Evolutionary conservation across 23 tunicate genomes (phyloP).

Genomic region (Trididemnum nubilum): DNA sequence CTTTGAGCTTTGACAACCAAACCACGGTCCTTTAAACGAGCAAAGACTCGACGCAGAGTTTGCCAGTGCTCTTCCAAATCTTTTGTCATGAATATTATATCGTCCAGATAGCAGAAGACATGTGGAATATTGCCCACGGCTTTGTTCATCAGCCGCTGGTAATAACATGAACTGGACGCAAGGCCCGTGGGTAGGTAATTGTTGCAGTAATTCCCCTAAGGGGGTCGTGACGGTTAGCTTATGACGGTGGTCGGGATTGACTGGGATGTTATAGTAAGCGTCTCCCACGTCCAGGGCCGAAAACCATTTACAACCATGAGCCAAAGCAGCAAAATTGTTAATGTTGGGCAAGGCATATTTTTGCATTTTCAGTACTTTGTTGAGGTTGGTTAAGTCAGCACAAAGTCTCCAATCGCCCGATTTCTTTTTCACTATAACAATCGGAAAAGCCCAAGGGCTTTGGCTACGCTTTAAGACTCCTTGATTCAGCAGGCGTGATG

Average conservation of each 20-base stretch:
- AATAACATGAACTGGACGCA: not conserved
- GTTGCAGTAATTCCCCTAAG: not conserved
- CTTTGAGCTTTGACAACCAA: not conserved
- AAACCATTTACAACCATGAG: not conserved
- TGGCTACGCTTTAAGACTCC: not conserved
- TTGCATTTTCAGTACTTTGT: constrained; percentile 3
- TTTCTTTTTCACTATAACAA: not conserved
- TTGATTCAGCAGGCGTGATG: not conserved
- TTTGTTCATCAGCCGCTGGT: constrained; percentile 1
- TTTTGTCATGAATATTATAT: not conserved
- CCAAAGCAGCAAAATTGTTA: not conserved
- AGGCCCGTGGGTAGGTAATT: constrained; percentile 10
- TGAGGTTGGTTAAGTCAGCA: constrained; percentile 1
- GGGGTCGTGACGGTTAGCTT: constrained; percentile 15
- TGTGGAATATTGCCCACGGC: not conserved
- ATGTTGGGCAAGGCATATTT: constrained; percentile 15
- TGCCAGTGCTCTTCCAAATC: not conserved
- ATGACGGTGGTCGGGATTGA: not conserved
- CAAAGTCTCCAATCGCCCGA: constrained; percentile 2
- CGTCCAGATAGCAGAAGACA: constrained; percentile 8
- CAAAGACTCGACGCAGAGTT: not conserved
- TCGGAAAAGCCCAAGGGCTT: constrained; percentile 9
- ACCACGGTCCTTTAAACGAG: not conserved
- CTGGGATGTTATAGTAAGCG: constrained; percentile 17
- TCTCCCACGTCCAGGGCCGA: not conserved